phyloP scores from a whole-genome alignment of 2,113 vertebrate species.

The Meles meles region DNA sequence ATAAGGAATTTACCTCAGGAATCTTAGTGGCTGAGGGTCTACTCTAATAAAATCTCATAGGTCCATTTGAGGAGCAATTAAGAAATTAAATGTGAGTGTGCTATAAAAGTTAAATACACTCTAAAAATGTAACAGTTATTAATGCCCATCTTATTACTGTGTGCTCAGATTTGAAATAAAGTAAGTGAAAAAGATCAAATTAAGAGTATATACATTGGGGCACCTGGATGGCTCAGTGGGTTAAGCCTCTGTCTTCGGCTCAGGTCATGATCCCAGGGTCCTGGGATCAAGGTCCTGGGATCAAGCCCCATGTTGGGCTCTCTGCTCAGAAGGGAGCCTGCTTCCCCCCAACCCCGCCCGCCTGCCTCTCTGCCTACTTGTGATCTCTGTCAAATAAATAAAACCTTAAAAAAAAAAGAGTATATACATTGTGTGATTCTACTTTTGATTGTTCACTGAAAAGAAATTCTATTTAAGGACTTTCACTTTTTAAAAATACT shows the following conservation, averaged over 20 bases:
- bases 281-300: no score
- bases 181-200: neutral
- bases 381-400: no score
- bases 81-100: slow-evolving; percentile 20
- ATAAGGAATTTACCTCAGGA: neutral
- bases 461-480: neutral
- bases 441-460: neutral
- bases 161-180: slow-evolving; percentile 1
- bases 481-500: neutral
- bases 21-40: neutral
- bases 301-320: no score
- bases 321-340: no score
- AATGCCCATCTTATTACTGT: neutral
- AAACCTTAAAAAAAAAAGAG: no score
- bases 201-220: neutral
- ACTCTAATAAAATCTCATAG: neutral
- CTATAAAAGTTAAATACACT: slow-evolving; percentile 2
- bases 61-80: neutral
- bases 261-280: no score
- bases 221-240: no score
- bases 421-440: neutral
- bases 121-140: slow-evolving; percentile 22
- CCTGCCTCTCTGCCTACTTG: no score
- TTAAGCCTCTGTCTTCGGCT: no score
- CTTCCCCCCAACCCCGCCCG: no score